phyloP scores from a whole-genome alignment of 2,797 vertebrate genomes.

The Malacoctenus gilli region DNA sequence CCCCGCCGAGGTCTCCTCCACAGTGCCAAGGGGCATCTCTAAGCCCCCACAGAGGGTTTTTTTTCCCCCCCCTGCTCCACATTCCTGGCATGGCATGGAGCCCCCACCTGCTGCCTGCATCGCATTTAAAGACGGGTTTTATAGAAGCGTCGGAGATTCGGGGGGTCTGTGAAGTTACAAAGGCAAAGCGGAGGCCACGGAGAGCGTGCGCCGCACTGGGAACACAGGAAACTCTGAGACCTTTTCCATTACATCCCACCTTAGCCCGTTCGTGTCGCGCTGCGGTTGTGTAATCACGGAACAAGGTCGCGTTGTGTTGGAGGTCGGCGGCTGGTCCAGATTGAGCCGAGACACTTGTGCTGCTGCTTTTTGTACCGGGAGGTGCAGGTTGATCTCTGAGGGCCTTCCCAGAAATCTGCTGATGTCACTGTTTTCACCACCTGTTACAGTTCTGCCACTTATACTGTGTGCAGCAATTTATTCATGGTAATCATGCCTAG shows the following conservation, averaged over 20 bases:
- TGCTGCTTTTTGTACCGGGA: slow-evolving; percentile 24
- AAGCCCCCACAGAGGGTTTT: slow-evolving; percentile 52
- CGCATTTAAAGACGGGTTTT: slow-evolving; percentile 66
- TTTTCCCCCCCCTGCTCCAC: slow-evolving; percentile 33
- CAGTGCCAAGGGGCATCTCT: slow-evolving; percentile 65
- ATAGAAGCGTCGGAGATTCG: slow-evolving; percentile 54
- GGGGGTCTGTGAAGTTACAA: slow-evolving; percentile 53
- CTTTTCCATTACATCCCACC: slow-evolving; percentile 63
- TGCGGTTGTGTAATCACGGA: slow-evolving; percentile 46
- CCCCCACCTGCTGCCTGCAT: slow-evolving; percentile 69
- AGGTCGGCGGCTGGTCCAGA: slow-evolving; percentile 16
- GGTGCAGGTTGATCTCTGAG: slow-evolving; percentile 7
- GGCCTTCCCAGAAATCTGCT: slow-evolving; percentile 48
- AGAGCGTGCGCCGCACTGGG: slow-evolving; percentile 8
- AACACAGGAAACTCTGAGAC: slow-evolving; percentile 46
- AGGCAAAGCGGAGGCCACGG: too few relatives aligned
- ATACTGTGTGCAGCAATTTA: too few relatives aligned
- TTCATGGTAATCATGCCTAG: too few relatives aligned
- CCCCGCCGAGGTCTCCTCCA: slow-evolving; percentile 58
- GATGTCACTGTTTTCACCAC: slow-evolving; percentile 57
- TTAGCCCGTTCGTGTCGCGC: slow-evolving; percentile 18
- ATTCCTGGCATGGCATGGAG: slow-evolving; percentile 63
- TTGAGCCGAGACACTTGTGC: slow-evolving; percentile 23
- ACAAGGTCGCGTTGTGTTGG: slow-evolving; percentile 47
- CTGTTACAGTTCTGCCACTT: slow-evolving; percentile 48